phyloP scores from a whole-genome alignment of 2,888 invertebrate species.

The Scaptomyza polygonia region DNA sequence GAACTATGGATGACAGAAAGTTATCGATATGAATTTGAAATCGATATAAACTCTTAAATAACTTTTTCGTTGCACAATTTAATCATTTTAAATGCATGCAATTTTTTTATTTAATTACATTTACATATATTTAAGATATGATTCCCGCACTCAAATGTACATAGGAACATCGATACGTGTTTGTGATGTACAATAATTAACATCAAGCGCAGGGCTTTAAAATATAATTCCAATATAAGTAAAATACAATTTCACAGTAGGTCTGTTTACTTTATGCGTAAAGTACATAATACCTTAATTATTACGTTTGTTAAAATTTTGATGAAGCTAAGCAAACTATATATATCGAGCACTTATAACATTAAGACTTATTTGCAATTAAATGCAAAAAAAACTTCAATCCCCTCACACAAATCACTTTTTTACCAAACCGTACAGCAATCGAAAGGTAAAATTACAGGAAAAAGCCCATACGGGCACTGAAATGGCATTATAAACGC shows the following conservation, averaged over 20 bases:
- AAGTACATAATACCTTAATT: conserved; percentile 27
- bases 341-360: conserved; percentile 48
- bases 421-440: conserved; percentile 69
- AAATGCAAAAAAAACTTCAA: conserved; percentile 16
- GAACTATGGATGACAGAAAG: conserved; percentile 12
- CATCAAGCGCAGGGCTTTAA: conserved; percentile 13
- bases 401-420: conserved; percentile 37
- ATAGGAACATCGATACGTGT: conserved; percentile 3
- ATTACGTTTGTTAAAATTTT: conserved; percentile 23
- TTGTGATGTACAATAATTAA: neutral
- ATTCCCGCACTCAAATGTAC: neutral
- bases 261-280: conserved; percentile 8
- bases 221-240: neutral
- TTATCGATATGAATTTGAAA: neutral
- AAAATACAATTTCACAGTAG: neutral
- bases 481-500: conserved; percentile 85
- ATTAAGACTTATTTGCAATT: conserved; percentile 28
- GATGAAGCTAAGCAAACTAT: conserved; percentile 31
- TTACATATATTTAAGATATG: neutral
- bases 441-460: conserved; percentile 84
- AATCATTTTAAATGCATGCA: neutral
- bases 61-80: neutral
- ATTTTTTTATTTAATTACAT: neutral
- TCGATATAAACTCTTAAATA: neutral
- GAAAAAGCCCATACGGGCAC: conserved; percentile 86